Evolutionary conservation across 2,113 vertebrate species (phyloP).

Genomic region (Mirza zaza): DNA sequence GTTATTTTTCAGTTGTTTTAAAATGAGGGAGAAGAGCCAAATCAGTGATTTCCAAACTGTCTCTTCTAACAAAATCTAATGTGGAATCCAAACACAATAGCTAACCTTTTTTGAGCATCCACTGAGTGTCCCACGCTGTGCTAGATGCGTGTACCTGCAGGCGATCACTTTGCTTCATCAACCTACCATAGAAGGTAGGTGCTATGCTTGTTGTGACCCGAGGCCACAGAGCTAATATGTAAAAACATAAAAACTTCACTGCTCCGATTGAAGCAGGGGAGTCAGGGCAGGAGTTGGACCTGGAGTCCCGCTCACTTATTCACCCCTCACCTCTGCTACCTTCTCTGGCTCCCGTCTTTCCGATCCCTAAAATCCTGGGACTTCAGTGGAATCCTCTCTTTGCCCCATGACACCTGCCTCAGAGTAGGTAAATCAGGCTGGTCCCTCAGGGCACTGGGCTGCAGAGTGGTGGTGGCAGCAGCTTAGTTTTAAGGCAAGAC

Average conservation of each 20-base stretch:
- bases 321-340: not conserved
- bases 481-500: not conserved
- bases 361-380: not conserved
- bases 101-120: not conserved
- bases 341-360: not conserved
- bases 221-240: not conserved
- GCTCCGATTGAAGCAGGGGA: not conserved
- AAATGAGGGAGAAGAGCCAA: not conserved
- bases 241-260: not conserved
- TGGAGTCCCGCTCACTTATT: not conserved
- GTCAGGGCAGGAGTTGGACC: not conserved
- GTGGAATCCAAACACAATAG: not conserved
- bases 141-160: not conserved
- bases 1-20: not conserved
- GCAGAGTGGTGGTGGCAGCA: not conserved
- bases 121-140: not conserved
- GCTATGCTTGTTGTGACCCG: not conserved
- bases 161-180: not conserved
- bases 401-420: not conserved
- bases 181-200: not conserved
- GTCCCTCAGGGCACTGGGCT: not conserved
- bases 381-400: not conserved
- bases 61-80: not conserved
- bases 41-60: not conserved
- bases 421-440: not conserved